Conservation (phyloP, 2,113 vertebrate genomes). For the Setophaga kirtlandii region DNA sequence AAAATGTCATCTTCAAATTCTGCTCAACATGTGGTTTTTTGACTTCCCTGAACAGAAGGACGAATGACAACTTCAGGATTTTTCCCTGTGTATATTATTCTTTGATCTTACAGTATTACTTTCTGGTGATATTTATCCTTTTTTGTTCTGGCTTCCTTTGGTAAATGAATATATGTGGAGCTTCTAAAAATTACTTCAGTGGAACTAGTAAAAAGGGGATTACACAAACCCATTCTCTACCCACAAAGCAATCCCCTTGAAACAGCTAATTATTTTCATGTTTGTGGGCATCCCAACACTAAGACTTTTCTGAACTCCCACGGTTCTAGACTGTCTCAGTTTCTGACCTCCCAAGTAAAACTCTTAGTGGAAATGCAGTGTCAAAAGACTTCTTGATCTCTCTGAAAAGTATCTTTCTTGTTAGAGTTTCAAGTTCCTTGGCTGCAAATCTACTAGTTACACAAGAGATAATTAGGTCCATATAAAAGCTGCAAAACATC, state of each 20-base stretch:
- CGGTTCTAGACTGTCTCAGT: not conserved
- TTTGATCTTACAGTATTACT: not conserved
- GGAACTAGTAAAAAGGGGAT: not conserved
- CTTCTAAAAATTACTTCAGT: not conserved
- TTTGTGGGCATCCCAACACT: not conserved
- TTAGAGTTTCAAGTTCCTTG: not conserved
- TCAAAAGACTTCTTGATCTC: conserved; percentile 20
- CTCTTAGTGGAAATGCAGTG: not conserved
- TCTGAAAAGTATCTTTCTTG: not conserved
- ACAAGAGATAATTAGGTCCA: not conserved
- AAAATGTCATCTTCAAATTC: not conserved
- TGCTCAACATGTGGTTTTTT: not conserved
- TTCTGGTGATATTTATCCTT: not conserved
- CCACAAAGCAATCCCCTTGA: not conserved
- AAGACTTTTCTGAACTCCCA: not conserved
- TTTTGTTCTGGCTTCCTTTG: not conserved
- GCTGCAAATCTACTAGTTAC: not conserved
- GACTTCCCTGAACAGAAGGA: not conserved
- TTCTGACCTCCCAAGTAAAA: conserved; percentile 40
- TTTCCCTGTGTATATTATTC: not conserved
- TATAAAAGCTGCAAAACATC: not conserved
- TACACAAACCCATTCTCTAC: not conserved
- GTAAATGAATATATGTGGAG: not conserved
- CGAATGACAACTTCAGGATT: not conserved
- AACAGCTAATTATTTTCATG: conserved; percentile 17